phyloP scores from a whole-genome alignment of 1,140 invertebrate species.

The Maconellicoccus hirsutus region DNA sequence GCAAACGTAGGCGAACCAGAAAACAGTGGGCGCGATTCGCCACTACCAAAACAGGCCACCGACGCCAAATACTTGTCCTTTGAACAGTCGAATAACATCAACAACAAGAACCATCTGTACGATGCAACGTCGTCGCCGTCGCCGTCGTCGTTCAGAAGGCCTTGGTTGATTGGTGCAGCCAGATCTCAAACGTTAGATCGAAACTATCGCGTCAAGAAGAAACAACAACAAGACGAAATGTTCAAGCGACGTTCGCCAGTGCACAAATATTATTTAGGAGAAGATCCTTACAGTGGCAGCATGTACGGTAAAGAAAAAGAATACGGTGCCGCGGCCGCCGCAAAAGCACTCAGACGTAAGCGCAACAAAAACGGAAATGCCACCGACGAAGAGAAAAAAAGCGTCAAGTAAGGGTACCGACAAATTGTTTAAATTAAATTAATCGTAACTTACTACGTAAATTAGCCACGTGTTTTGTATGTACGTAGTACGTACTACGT shows the following conservation, averaged over 20 bases:
- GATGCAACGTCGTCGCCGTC: neutral
- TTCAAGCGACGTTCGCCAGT: conserved; percentile 30
- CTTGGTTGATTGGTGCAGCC: neutral
- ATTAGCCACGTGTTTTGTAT: too few relatives aligned
- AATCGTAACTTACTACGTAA: neutral
- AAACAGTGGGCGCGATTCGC: conserved; percentile 27
- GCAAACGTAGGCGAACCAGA: conserved; percentile 24
- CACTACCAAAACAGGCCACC: conserved; percentile 29
- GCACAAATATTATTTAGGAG: conserved; percentile 66
- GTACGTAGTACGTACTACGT: too few relatives aligned
- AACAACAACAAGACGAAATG: neutral
- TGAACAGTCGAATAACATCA: neutral
- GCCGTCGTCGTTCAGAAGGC: neutral
- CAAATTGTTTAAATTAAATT: neutral
- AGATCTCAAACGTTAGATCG: neutral
- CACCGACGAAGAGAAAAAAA: conserved; percentile 12
- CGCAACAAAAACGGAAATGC: neutral
- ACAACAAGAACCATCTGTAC: neutral
- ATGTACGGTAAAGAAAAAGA: conserved; percentile 68
- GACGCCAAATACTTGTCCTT: neutral
- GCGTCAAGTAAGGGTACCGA: conserved; percentile 5
- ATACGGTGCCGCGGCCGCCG: conserved; percentile 44
- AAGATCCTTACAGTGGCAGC: conserved; percentile 66
- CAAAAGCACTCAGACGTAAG: conserved; percentile 37
- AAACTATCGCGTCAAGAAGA: neutral